Base-by-base conservation (phyloP, 2,888 invertebrate genomes). In the Chalcosyrphus nemorum region DNA sequence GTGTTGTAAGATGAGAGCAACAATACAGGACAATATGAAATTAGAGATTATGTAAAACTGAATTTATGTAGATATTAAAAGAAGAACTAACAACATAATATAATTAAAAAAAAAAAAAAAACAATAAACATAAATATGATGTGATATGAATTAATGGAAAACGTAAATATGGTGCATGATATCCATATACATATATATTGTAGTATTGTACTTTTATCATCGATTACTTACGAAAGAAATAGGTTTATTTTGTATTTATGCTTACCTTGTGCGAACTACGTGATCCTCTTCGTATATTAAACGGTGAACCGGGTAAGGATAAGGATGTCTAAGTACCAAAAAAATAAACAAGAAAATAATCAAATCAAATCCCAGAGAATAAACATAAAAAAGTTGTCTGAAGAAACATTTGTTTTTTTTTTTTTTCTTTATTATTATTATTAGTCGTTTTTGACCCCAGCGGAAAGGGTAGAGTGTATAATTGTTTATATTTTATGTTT, bases 281-380 rank as follows among this genome's bases (percentile, higher is more conserved):
- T 89, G 97, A 97, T 87, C 96, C 96, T 88, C 98, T 95, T 86
- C 98, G 95, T 89, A 96, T 93, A 93, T 97, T 97, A 95, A 98
- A 98, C 88, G 98, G 98, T 88, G 98, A 98, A 89, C 98, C 98
- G 89, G 98, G 98, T 91, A 99, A 95, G 92, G 98, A 98, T 92
- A 98, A 94, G 92, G 98, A 98, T 91, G 97, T 97, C 98, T 98
- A 90, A 89, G 89, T 87, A 81, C 66, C 68, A 77, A 87, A 80
- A 86, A 81, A 87, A 87, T 80, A 84, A 84, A 74, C 74, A 84
- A 84, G 75, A 84, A 70, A 80, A 84, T 84, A 84, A 80, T 84
- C 65, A 84, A 84, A 84, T 84, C 63, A 84, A 84, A 78, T 84
- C 59, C 65, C 84, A 70, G 84, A 80, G 84, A 80, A 84, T 65